Base-by-base conservation (phyloP, 2,888 invertebrate genomes). In the Norana najaformis region DNA sequence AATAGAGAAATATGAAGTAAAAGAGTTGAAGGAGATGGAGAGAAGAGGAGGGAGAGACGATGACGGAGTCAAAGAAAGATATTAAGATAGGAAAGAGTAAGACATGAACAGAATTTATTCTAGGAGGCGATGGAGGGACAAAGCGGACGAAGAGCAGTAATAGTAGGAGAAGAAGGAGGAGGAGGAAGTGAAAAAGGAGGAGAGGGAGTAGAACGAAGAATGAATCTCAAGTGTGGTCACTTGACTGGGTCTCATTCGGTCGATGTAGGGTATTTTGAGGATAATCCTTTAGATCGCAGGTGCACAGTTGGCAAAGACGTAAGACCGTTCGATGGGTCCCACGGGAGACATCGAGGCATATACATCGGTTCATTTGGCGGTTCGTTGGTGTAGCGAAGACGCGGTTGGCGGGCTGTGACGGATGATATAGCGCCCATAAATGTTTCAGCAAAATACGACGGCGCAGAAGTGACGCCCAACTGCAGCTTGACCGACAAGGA, bases 231-330 rank as follows among this genome's bases (percentile, higher is more conserved):
- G 30, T n/a, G 69, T 69, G 8, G 69, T 69, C 69, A 69, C 69
- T 69, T 69, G 69, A 3, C 69, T 69, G 30, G 69, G 69, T 69
- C 30, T 69, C 69, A 69, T n/a, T 69, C n/a, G n/a, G 69, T n/a
- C 69, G 69, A 69, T 69, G n/a, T n/a, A n/a, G 69, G 69, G 69
- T n/a, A 69, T 69, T 69, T 69, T 69, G 14, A 69, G 69, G 69
- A 30, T 69, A 69, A 69, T 69, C 69, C 69, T 69, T 69, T n/a
- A 69, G 69, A 69, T 69, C 8, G 69, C 69, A 69, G 69, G 69
- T 69, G 69, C 69, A n/a, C 69, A 69, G 69, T 69, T 69, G 69
- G 69, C 69, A 69, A 69, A 69, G 69, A 69, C 69, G 69, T 69
- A 20, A 69, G 30, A 69, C 69, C 30, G 23, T 23, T 30, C 30